Evolutionary conservation across 2,888 invertebrate species (phyloP).

Genomic region (Lacanobia wlatinum): DNA sequence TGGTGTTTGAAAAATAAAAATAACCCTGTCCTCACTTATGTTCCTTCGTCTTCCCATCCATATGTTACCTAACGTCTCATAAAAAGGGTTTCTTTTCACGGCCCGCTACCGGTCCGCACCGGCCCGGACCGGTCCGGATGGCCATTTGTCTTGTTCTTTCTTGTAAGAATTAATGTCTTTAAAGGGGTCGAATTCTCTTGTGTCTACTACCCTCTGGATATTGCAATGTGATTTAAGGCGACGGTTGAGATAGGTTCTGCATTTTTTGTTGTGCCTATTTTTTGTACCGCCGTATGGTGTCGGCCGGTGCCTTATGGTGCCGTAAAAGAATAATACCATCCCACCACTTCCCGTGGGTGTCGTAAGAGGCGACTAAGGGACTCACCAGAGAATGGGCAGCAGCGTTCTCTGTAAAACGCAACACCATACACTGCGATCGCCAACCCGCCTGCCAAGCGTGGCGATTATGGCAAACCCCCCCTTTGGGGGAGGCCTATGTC

Average conservation of each 20-base stretch:
- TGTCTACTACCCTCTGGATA: constrained; percentile 65
- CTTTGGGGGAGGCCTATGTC: too few species aligned
- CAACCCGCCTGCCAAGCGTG: too few species aligned
- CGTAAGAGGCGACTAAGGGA: too few species aligned
- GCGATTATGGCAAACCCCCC: too few species aligned
- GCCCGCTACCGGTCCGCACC: constrained; percentile 69
- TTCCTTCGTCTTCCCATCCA: constrained; percentile 63
- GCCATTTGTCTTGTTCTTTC: constrained; percentile 77
- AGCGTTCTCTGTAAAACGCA: too few species aligned
- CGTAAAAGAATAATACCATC: too few species aligned
- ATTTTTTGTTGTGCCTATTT: neutral
- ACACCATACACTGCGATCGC: too few species aligned
- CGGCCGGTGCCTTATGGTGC: too few species aligned
- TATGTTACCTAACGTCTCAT: constrained; percentile 61
- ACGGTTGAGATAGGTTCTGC: neutral
- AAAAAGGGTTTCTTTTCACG: constrained; percentile 88
- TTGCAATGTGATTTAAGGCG: constrained; percentile 59
- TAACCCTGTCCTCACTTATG: neutral
- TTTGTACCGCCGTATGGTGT: too few species aligned
- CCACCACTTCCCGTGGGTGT: too few species aligned
- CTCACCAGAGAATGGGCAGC: too few species aligned
- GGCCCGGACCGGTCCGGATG: constrained; percentile 33
- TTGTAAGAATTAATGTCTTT: constrained; percentile 83
- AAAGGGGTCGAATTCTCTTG: constrained; percentile 75
- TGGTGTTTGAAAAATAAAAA: too few species aligned